These are phyloP conservation scores for Danio kyathit DNA, from an alignment of 2,797 vertebrate genomes.

Conservation along the genomic window DNA sequence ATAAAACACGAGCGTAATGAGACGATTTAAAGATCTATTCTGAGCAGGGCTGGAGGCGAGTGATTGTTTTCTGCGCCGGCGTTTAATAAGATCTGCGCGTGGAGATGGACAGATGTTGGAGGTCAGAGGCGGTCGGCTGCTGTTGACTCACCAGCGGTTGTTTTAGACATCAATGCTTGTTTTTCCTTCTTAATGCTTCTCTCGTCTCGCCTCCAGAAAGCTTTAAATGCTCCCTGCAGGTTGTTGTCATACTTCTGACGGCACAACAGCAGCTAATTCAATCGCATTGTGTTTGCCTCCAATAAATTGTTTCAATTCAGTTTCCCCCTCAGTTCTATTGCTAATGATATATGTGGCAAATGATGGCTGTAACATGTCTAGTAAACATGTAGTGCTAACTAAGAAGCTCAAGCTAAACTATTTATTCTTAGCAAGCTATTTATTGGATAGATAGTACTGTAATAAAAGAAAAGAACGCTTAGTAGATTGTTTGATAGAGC, in stretches of 20 bases:
- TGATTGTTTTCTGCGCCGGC: not conserved
- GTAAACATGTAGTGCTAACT: not conserved
- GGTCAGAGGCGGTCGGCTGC: not conserved
- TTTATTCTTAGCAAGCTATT: not conserved
- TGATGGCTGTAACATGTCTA: not conserved
- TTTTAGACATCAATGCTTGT: conserved; percentile 49
- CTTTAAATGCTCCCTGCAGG: conserved; percentile 52
- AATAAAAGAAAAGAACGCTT: not conserved
- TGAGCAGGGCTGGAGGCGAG: not conserved
- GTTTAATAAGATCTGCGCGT: conserved; percentile 4
- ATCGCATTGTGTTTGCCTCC: conserved; percentile 35
- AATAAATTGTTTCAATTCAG: conserved; percentile 29
- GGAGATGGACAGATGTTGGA: not conserved
- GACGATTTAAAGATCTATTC: conserved; percentile 31
- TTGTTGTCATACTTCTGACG: conserved; percentile 57
- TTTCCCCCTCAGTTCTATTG: conserved; percentile 28
- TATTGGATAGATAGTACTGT: not conserved
- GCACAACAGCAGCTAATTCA: conserved; percentile 39
- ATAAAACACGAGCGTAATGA: not conserved
- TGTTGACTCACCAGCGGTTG: conserved; percentile 20
- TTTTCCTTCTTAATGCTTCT: conserved; percentile 45
- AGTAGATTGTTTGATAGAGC: no score
- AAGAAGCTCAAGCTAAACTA: not conserved
- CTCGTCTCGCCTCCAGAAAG: conserved; percentile 27
- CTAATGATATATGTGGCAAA: conserved; percentile 16